Evolutionary conservation across 37 sponge, comb jelly and placozoan genomes (phyloP).

Genomic region (Cliona cf. orientalis): DNA sequence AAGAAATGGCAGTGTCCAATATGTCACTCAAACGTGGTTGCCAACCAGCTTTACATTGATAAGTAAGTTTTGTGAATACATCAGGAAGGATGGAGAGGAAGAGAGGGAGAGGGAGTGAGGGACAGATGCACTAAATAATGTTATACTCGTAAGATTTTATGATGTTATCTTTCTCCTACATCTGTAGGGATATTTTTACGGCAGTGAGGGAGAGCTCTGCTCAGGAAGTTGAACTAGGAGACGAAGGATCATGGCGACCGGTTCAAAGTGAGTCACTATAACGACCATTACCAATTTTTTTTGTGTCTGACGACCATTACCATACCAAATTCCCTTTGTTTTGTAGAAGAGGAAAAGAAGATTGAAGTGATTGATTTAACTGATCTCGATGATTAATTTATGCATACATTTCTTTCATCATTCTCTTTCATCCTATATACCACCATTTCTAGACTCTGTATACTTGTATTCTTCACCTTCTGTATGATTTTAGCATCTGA

Average conservation of each 20-base stretch:
- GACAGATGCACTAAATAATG: no score
- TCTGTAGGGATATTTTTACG: constrained; percentile 6
- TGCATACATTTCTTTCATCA: no score
- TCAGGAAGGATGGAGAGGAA: not conserved
- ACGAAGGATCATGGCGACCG: constrained; percentile 59
- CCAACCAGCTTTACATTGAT: constrained; percentile 74
- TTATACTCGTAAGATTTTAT: no score
- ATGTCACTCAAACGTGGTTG: constrained; percentile 71
- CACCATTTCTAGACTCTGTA: no score
- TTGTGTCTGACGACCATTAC: no score
- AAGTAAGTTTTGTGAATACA: constrained; percentile 42
- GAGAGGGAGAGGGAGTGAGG: not conserved
- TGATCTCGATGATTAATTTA: no score
- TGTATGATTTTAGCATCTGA: no score
- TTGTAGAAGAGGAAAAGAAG: not conserved
- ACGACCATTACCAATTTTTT: no score
- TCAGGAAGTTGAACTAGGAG: constrained; percentile 61
- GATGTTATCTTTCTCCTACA: not conserved
- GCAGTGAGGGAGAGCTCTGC: not conserved
- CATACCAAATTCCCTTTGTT: not conserved
- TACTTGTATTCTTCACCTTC: no score
- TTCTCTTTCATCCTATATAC: no score
- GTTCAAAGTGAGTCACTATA: constrained; percentile 29
- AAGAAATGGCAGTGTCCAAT: constrained; percentile 84
- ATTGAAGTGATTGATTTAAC: constrained; percentile 27